phyloP scores from a whole-genome alignment of 92 coral and sea anemone species.

The Umimayanthus kanabou region DNA sequence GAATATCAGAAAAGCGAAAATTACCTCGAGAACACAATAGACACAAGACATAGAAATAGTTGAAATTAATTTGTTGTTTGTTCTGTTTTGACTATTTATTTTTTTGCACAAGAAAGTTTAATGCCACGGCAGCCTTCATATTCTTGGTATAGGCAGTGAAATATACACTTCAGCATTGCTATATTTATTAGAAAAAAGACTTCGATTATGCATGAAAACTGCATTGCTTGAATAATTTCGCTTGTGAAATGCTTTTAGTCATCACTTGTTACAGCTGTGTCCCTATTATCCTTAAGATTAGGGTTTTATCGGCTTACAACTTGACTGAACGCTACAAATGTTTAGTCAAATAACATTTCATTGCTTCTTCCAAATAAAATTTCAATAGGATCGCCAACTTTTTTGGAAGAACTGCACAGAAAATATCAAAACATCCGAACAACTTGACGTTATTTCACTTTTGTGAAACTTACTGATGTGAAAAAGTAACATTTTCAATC shows the following conservation, averaged over 20 bases:
- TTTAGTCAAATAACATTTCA: neutral
- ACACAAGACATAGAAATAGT: neutral
- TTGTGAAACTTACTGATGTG: too few species aligned
- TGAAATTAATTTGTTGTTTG: neutral
- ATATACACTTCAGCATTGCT: neutral
- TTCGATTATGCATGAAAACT: neutral
- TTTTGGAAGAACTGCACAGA: neutral
- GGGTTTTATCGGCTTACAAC: neutral
- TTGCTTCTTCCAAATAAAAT: neutral
- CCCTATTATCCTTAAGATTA: neutral
- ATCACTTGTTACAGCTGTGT: neutral
- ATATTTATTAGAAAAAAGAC: neutral
- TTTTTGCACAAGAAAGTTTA: neutral
- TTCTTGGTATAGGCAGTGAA: neutral
- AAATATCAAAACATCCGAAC: neutral
- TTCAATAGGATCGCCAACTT: neutral
- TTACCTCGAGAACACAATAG: constrained; percentile 5
- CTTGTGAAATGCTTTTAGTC: neutral
- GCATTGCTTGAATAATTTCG: neutral
- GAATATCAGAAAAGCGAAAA: constrained; percentile 14
- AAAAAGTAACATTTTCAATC: too few species aligned
- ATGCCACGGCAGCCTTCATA: neutral
- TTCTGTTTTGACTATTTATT: neutral
- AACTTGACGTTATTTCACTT: too few species aligned
- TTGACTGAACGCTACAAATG: neutral